phyloP scores from a whole-genome alignment of 2,113 vertebrate genomes.

The Corvus hawaiiensis region DNA sequence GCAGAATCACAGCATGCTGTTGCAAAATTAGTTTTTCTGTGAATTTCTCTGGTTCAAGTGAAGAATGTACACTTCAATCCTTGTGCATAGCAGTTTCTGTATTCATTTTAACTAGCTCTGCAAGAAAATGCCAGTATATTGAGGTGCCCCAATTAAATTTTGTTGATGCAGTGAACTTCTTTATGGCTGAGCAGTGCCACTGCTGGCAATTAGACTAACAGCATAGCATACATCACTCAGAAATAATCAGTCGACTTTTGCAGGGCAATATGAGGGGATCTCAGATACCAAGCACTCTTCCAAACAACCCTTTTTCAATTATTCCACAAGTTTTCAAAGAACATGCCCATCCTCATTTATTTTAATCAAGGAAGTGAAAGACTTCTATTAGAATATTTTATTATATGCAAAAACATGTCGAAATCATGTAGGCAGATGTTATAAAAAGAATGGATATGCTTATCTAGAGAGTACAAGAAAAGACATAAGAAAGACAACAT shows the following conservation, averaged over 20 bases:
- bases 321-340: not conserved
- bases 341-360: not conserved
- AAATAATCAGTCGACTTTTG: constrained; percentile 38
- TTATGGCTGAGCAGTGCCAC: constrained; percentile 11
- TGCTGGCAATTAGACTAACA: constrained; percentile 20
- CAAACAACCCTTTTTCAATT: not conserved
- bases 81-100: not conserved
- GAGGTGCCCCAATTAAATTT: constrained; percentile 63
- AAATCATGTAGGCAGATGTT: not conserved
- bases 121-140: constrained; percentile 23
- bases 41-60: constrained; percentile 38
- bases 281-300: not conserved
- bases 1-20: constrained; percentile 2
- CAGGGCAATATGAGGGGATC: not conserved
- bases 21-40: constrained; percentile 32
- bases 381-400: not conserved
- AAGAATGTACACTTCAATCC: constrained; percentile 9
- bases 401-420: not conserved
- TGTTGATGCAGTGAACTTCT: constrained; percentile 48
- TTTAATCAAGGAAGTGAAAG: constrained; percentile 7
- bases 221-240: constrained; percentile 10
- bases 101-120: constrained; percentile 35
- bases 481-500: not conserved
- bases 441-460: not conserved
- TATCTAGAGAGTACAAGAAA: not conserved